Evolutionary conservation across 2,797 vertebrate species (phyloP).

Genomic region (Potorous gilbertii): DNA sequence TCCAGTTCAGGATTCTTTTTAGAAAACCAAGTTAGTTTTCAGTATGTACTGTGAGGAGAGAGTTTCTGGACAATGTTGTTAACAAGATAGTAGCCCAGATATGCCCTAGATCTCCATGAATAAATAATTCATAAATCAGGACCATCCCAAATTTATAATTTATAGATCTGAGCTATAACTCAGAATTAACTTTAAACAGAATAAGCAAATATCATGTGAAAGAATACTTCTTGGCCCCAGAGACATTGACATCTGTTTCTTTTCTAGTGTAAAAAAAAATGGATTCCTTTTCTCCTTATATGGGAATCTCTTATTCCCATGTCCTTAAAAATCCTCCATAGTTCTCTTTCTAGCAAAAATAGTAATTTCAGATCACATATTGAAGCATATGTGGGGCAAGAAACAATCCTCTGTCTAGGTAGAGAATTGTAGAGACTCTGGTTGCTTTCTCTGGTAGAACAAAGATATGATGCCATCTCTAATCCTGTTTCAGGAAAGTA

Average conservation of each 20-base stretch:
- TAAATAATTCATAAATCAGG: too few species aligned
- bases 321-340: neutral
- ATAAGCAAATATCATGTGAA: neutral
- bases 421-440: neutral
- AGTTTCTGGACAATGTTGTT: neutral
- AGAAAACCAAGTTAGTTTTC: neutral
- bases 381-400: neutral
- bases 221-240: neutral
- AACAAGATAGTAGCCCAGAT: neutral
- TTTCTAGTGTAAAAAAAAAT: neutral
- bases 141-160: too few species aligned
- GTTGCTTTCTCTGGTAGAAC: too few species aligned
- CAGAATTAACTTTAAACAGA: neutral
- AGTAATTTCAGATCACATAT: neutral
- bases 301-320: neutral
- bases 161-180: neutral
- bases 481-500: neutral
- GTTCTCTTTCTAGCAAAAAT: neutral
- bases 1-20: neutral
- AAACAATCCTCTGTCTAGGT: neutral
- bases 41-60: neutral
- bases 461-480: neutral
- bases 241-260: neutral
- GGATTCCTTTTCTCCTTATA: neutral
- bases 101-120: neutral